phyloP scores from a whole-genome alignment of 2,113 vertebrate species.

The Australoheros scitulus region DNA sequence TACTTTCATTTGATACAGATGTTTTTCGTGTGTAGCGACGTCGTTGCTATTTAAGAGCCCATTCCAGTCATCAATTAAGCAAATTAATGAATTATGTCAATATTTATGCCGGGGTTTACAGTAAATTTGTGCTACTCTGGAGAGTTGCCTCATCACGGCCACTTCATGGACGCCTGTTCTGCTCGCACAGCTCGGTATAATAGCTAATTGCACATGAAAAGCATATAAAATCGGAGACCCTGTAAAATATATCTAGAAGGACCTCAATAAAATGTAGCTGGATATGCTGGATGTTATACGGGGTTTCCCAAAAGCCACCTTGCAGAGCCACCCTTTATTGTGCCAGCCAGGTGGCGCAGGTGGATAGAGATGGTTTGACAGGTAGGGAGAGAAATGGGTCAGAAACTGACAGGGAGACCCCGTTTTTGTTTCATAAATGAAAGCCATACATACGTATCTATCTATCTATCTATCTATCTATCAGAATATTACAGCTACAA shows the following conservation, averaged over 20 bases:
- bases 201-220: background rate
- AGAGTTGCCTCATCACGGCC: conserved; percentile 46
- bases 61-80: rapidly evolving
- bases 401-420: background rate
- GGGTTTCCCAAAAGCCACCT: background rate
- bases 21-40: background rate
- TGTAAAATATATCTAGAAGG: background rate
- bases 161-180: conserved; percentile 30
- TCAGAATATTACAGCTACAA: background rate
- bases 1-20: background rate
- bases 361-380: background rate
- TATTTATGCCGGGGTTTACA: background rate
- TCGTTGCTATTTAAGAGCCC: rapidly evolving
- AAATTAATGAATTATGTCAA: background rate
- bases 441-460: background rate
- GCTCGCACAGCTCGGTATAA: background rate
- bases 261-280: background rate
- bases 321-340: background rate
- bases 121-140: background rate
- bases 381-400: background rate
- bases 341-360: background rate
- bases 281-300: background rate
- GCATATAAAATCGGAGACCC: background rate
- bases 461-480: background rate
- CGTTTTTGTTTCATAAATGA: background rate